A percentile compares a stretch with the other conserved stretches of the same genome.
Evolutionary conservation across 2,113 vertebrate genomes (phyloP).

Genomic region (Lophura nycthemera): DNA sequence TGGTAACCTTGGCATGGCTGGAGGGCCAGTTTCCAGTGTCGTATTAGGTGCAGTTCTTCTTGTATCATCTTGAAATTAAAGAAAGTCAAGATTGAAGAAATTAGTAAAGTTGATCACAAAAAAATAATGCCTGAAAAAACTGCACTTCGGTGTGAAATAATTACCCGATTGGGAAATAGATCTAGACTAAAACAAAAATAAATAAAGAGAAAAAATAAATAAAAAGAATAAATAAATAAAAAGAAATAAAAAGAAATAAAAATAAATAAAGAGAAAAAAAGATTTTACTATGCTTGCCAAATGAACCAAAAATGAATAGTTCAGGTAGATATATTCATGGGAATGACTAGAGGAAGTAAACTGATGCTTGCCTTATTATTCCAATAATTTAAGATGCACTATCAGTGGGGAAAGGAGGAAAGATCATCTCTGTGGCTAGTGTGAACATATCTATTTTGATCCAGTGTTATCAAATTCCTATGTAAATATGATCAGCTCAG

Average conservation of each 20-base stretch:
- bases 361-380: background rate
- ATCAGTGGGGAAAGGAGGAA: background rate
- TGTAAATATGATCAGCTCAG: background rate
- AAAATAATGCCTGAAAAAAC: background rate
- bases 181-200: background rate
- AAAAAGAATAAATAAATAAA: no score
- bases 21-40: slow-evolving; percentile 82
- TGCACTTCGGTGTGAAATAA: background rate
- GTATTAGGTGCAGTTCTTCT: slow-evolving; percentile 84
- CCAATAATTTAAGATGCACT: background rate
- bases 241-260: no score
- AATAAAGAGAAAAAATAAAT: background rate
- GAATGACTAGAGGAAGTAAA: background rate
- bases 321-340: background rate
- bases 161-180: background rate
- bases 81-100: background rate
- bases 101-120: background rate
- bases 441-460: background rate
- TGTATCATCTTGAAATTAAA: slow-evolving; percentile 82
- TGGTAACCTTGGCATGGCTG: slow-evolving; percentile 93
- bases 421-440: background rate
- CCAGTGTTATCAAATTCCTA: background rate
- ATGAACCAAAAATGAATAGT: background rate
- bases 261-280: background rate
- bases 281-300: background rate